A percentile compares a stretch with the other conserved stretches of the same genome.
Evolutionary conservation across 2,888 invertebrate genomes (phyloP).

Genomic region (Ochropleura leucogaster): DNA sequence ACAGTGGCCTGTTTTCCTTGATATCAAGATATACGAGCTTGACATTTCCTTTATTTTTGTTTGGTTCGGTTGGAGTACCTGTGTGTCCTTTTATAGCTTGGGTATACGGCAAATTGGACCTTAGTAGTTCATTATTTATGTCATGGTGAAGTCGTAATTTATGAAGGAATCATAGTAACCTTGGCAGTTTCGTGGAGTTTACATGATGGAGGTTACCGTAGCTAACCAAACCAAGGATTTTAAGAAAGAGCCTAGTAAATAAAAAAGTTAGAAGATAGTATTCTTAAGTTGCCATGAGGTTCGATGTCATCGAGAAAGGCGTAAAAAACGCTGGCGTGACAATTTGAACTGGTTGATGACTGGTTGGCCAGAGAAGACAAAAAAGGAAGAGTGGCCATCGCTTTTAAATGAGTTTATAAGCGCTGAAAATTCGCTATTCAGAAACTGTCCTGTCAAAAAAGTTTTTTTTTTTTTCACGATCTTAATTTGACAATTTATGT

Average conservation of each 20-base stretch:
- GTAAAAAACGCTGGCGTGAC: no score
- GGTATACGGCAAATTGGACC: conserved; percentile 50
- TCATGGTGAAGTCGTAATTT: conserved; percentile 43
- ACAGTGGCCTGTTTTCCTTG: conserved; percentile 49
- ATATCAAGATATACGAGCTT: conserved; percentile 60
- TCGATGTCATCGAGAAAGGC: no score
- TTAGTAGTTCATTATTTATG: conserved; percentile 53
- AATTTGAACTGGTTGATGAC: no score
- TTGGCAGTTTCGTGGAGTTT: conserved; percentile 32
- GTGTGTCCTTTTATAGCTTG: conserved; percentile 49
- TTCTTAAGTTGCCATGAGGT: no score
- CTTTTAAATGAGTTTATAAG: no score
- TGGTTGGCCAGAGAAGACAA: no score
- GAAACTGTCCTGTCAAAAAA: no score
- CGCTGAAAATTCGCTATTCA: no score
- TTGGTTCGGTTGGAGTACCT: conserved; percentile 53
- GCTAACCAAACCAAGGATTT: background rate
- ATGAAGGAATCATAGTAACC: conserved; percentile 35
- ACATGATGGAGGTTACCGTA: background rate
- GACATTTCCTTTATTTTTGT: conserved; percentile 62
- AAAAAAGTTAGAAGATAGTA: background rate
- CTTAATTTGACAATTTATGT: no score
- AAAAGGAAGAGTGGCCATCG: no score
- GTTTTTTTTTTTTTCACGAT: no score
- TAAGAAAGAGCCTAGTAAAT: background rate